Base-by-base conservation (phyloP, 2,888 invertebrate genomes). In the Polia nebulosa region DNA sequence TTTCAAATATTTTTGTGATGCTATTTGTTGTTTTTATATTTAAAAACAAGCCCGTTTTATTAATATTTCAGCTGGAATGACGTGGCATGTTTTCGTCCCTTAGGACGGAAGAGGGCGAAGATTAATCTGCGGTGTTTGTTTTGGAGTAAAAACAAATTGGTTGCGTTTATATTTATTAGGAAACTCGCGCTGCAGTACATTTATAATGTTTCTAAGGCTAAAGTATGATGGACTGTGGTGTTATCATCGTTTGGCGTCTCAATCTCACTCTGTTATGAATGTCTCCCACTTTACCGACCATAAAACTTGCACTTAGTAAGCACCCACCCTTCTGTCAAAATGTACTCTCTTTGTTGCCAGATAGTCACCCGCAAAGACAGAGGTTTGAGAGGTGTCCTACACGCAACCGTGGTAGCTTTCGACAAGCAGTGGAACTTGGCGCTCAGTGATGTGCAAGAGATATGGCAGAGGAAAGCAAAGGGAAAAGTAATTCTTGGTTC, bases 351-450 rank as follows among this genome's bases (percentile, higher is more conserved):
- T 76, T 6, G 52, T 66, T 57, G n/a, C 9, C 94, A 98, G 97
- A 97, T 98, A 51, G 96, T 97, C 87, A 98, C 98, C 0, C 96
- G 99, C 62, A 97, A 97, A 81, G 97, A 97, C 29, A 95, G 94
- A 44, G 97, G 97, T 15, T 93, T 99, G 29, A 96, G 99, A 64
- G 99, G 99, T 4, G 96, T 96, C 72, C 96, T 98, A 72, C 96
- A 97, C 73, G 99, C 98, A 1, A 97, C 96, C 81, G 93, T 99
- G 32, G 96, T 97, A 22, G 98, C 98, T 3, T 99, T 98, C 91
- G 99, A 99, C 93, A 99, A 98, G 89, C 98, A 99, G 90, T 99
- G 98, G 98, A 99, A 99, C 93, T 91, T 99, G 83, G 97, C 98
- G 7, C 93, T 99, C 61, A 96, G 96, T 66, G 98, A 99, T 89